Evolutionary conservation across 2,113 vertebrate species (phyloP), one percentile per base, ranked within the genome.

Genomic region (Chaetorhynchus papuensis): DNA sequence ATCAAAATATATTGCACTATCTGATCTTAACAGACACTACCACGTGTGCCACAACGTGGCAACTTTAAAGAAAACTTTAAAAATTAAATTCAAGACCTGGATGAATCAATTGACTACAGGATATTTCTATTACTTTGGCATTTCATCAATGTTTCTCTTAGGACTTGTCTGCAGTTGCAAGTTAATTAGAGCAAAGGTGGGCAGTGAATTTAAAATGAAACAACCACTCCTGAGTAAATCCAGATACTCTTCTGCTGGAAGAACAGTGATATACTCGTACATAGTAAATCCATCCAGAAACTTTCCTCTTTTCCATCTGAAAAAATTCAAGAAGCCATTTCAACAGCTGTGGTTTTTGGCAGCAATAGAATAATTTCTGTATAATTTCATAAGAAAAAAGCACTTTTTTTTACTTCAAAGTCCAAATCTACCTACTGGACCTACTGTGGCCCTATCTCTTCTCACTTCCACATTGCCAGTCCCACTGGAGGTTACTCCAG

Each of bases 91-190:
- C 15, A 72, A 90, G 42, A 59, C 11, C 13, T 63, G 26, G 44
- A 69, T 72, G 18, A 76, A 75, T 64, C n/a, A 85, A 72, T 27
- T 74, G 53, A 42, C 33, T 50, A 31, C n/a, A 52, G 50, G 54
- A 79, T 83, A 66, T 90, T 72, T 93, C 50, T 69, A 54, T 89
- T 84, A 76, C 37, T 87, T 91, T 91, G 81, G 21, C n/a, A 85
- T 93, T 93, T 95, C 20, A 49, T 95, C 72, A 37, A 9, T 94
- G 52, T 68, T 91, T 90, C n/a, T 89, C 37, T 79, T 76, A 68
- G 61, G 49, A 76, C 23, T 82, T 85, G 1, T 76, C 78, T 49
- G 41, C 61, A 78, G 35, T 76, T 84, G 28, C 81, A 87, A 93
- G 52, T 87, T 91, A 83, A 91, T 93, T 90, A 6, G 28, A 63